A percentile compares a stretch with the other conserved stretches of the same genome.
These are phyloP conservation scores for Mus caroli DNA, from an alignment of 2,797 vertebrate species.

Conservation along the genomic window DNA sequence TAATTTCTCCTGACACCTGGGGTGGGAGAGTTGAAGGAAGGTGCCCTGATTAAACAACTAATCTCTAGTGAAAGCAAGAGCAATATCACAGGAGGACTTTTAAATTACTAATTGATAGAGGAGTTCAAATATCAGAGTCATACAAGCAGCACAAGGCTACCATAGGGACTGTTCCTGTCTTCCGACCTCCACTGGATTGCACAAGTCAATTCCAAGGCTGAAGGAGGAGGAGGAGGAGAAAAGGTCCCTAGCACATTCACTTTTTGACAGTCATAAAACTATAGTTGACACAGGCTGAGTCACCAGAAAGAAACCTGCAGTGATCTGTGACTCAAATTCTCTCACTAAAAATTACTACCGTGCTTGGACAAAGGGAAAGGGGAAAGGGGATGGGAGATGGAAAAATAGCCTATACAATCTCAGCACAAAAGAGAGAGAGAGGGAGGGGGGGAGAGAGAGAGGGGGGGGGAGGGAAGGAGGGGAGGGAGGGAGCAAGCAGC, in stretches of 20 bases:
- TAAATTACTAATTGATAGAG: background rate
- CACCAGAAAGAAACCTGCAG: constrained; percentile 78
- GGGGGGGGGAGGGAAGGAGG: no score
- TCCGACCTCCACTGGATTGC: constrained; percentile 72
- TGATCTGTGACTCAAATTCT: constrained; percentile 81
- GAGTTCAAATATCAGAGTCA: background rate
- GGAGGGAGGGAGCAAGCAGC: no score
- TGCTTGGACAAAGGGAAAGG: constrained; percentile 79
- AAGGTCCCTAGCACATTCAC: constrained; percentile 79
- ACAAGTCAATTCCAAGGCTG: constrained; percentile 83
- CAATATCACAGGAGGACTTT: constrained; percentile 1
- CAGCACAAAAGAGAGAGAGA: background rate
- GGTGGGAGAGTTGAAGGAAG: background rate
- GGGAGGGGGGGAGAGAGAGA: background rate
- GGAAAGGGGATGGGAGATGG: background rate
- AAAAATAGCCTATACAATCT: background rate
- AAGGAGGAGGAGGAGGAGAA: constrained; percentile 57
- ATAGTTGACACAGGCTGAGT: constrained; percentile 85
- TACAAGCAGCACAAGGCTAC: background rate
- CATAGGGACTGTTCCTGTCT: constrained; percentile 59
- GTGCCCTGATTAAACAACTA: constrained; percentile 69
- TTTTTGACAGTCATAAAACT: constrained; percentile 85
- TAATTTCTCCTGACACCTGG: constrained; percentile 69
- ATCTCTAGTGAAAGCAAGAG: constrained; percentile 58
- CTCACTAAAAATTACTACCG: constrained; percentile 84